Evolutionary conservation across 2,888 invertebrate genomes (phyloP).

Genomic region (Drosophila meridiana): DNA sequence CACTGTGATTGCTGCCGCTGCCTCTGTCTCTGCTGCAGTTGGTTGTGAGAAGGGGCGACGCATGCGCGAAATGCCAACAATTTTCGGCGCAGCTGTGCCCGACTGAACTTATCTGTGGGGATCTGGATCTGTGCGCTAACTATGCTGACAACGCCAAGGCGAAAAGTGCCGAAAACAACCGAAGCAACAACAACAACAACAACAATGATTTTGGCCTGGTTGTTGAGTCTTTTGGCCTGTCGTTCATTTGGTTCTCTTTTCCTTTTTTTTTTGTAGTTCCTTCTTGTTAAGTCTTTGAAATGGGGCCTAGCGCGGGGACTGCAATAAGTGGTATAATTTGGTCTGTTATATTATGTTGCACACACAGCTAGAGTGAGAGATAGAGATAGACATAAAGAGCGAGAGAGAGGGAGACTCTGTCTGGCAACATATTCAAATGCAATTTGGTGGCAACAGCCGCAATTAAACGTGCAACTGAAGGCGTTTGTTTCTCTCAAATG

Average conservation of each 20-base stretch:
- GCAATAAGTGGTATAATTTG: constrained; percentile 79
- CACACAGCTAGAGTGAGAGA: constrained; percentile 42
- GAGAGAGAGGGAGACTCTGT: neutral
- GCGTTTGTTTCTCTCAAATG: constrained; percentile 42
- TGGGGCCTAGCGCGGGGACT: constrained; percentile 8
- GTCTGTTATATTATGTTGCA: constrained; percentile 73
- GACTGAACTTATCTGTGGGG: constrained; percentile 61
- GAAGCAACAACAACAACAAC: constrained; percentile 33
- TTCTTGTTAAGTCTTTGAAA: constrained; percentile 54
- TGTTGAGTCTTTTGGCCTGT: constrained; percentile 62
- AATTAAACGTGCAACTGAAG: constrained; percentile 69
- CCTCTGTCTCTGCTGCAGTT: constrained; percentile 20
- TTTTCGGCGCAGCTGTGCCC: constrained; percentile 74
- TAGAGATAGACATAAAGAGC: neutral
- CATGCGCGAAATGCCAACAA: constrained; percentile 80
- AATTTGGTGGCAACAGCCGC: constrained; percentile 60
- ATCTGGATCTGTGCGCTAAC: constrained; percentile 65
- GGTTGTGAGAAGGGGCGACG: constrained; percentile 37
- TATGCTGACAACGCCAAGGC: constrained; percentile 76
- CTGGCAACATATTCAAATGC: constrained; percentile 44
- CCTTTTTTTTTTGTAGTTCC: constrained; percentile 37
- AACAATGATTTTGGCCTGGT: constrained; percentile 31
- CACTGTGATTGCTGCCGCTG: constrained; percentile 45
- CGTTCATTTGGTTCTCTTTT: constrained; percentile 66
- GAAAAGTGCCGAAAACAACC: constrained; percentile 70